Percentiles rank a stretch among this genome's conserved stretches.
phyloP scores from a whole-genome alignment of 2,113 vertebrate species.

The Chlorodrepanis virens region DNA sequence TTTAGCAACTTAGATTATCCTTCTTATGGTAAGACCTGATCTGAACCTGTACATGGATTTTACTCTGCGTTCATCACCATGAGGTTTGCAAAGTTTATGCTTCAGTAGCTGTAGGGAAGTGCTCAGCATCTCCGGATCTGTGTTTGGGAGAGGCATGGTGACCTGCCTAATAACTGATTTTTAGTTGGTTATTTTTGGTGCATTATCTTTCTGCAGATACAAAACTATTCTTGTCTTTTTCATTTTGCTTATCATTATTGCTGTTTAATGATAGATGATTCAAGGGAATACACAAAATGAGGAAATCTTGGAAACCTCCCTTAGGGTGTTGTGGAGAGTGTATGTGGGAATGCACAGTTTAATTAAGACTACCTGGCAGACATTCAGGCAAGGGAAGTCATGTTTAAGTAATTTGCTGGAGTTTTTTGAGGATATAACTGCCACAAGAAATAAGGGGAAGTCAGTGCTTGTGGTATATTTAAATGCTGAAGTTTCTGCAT shows the following conservation, averaged over 20 bases:
- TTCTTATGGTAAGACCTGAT: neutral
- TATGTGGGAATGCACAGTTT: slow-evolving; percentile 19
- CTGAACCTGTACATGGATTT: neutral
- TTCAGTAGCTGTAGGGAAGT: neutral
- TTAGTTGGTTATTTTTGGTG: neutral
- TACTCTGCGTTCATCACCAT: neutral
- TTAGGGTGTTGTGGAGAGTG: neutral
- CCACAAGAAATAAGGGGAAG: neutral
- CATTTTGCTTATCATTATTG: slow-evolving; percentile 35
- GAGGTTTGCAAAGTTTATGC: neutral
- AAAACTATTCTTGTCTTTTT: neutral
- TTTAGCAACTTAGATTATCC: neutral
- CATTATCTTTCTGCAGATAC: neutral
- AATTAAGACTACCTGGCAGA: slow-evolving; percentile 63
- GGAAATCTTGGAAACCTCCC: slow-evolving; percentile 31
- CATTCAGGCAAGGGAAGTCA: slow-evolving; percentile 36
- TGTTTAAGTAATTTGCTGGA: slow-evolving; percentile 39
- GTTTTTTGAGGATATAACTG: slow-evolving; percentile 42
- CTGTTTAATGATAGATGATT: slow-evolving; percentile 35
- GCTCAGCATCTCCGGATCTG: neutral
- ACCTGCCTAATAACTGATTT: neutral
- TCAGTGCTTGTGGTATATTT: neutral
- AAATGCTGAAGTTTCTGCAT: neutral
- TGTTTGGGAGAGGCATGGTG: fast-evolving
- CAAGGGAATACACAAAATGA: slow-evolving; percentile 28